phyloP scores from a whole-genome alignment of 2,113 vertebrate genomes.

The Anarrhichthys ocellatus region DNA sequence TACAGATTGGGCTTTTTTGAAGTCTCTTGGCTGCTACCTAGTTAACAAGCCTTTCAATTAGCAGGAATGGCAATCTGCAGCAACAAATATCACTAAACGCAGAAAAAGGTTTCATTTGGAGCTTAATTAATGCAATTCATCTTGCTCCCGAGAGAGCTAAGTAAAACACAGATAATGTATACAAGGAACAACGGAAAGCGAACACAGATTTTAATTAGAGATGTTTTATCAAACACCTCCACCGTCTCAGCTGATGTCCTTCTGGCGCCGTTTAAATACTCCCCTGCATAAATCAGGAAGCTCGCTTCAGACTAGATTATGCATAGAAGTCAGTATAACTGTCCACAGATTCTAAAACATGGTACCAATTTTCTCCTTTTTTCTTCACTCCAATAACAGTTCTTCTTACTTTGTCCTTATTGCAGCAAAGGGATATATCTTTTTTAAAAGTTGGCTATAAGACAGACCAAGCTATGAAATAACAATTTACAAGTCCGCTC shows the following conservation, averaged over 20 bases:
- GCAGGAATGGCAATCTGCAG: constrained; percentile 26
- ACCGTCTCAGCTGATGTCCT: constrained; percentile 40
- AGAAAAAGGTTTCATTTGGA: constrained; percentile 50
- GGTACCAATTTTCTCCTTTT: background rate
- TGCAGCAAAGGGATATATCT: background rate
- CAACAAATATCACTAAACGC: constrained; percentile 57
- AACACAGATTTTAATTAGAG: constrained; percentile 73
- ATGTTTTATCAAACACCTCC: constrained; percentile 61
- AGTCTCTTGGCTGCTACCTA: constrained; percentile 53
- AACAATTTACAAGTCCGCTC: constrained; percentile 11
- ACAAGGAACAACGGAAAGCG: constrained; percentile 44
- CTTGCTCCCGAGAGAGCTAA: constrained; percentile 44
- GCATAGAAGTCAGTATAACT: constrained; percentile 20
- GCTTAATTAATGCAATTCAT: constrained; percentile 69
- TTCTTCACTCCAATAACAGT: constrained; percentile 11
- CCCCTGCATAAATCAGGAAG: constrained; percentile 57
- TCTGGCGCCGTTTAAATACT: constrained; percentile 49
- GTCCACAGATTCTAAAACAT: constrained; percentile 14
- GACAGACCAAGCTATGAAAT: background rate
- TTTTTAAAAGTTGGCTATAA: background rate
- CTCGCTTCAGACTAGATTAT: constrained; percentile 12
- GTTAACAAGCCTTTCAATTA: constrained; percentile 75
- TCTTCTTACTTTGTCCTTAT: constrained; percentile 33
- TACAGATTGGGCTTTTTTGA: constrained; percentile 49
- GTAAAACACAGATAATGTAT: constrained; percentile 46